Conservation (phyloP, 2,797 vertebrate species). For the Neopelma chrysocephalum region DNA sequence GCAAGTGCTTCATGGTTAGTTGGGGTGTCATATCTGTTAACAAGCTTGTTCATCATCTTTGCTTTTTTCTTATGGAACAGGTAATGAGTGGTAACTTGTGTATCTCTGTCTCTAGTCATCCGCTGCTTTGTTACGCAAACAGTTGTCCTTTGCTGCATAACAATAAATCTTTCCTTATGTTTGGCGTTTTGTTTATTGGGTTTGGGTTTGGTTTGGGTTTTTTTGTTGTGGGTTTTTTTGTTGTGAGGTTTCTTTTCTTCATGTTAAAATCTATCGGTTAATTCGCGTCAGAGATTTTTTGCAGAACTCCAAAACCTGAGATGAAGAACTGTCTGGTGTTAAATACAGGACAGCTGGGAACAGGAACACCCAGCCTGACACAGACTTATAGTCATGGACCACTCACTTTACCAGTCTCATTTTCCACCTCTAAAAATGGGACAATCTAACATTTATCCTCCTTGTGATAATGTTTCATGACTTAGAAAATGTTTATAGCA, state of each 20-base stretch:
- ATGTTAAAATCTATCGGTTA: background rate
- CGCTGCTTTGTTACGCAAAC: background rate
- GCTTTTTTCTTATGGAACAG: background rate
- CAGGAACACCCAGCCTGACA: background rate
- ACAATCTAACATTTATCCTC: background rate
- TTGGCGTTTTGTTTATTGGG: background rate
- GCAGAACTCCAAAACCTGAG: background rate
- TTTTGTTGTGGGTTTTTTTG: background rate
- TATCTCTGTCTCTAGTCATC: background rate
- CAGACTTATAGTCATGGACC: background rate
- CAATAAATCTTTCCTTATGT: background rate
- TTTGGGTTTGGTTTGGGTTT: background rate
- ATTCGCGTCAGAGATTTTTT: background rate
- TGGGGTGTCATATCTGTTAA: conserved; percentile 46
- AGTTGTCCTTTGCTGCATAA: background rate
- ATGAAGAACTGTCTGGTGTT: background rate
- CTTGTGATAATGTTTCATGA: background rate
- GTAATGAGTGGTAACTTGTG: conserved; percentile 26
- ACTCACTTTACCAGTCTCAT: background rate
- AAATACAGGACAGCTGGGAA: background rate
- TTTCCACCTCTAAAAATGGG: background rate
- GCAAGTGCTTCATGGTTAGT: conserved; percentile 45
- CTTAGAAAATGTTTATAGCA: conserved; percentile 13
- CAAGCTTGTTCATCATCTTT: conserved; percentile 41
- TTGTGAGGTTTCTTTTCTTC: background rate